phyloP scores from a whole-genome alignment of 2,888 invertebrate species.

The Neoaliturus tenellus region DNA sequence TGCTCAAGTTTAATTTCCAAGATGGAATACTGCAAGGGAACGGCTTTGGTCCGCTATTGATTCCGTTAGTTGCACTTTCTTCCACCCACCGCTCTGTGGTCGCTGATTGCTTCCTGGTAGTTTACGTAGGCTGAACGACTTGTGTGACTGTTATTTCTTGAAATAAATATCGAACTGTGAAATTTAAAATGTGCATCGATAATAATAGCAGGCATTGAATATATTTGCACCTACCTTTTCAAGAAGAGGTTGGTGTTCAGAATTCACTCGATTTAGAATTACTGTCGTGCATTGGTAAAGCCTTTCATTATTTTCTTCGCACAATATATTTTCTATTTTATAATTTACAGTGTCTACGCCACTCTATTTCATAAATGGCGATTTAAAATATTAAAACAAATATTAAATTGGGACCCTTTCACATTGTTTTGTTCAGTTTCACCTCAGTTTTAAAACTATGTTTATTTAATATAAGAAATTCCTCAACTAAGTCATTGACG shows the following conservation, averaged over 20 bases:
- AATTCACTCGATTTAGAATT: too few relatives aligned
- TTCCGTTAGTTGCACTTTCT: constrained; percentile 34
- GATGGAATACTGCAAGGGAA: not conserved
- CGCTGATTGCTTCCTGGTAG: constrained; percentile 1
- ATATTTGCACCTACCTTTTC: not conserved
- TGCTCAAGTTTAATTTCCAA: constrained; percentile 24
- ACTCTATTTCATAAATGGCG: too few relatives aligned
- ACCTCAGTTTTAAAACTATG: too few relatives aligned
- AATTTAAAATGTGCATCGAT: not conserved
- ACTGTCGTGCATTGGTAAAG: too few relatives aligned
- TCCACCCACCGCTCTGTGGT: not conserved
- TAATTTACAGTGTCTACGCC: too few relatives aligned
- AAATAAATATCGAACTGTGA: not conserved
- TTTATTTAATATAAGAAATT: too few relatives aligned
- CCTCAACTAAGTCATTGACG: too few relatives aligned
- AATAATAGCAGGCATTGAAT: not conserved
- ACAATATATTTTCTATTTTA: too few relatives aligned
- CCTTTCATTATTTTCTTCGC: too few relatives aligned
- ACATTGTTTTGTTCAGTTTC: too few relatives aligned
- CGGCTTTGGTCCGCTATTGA: not conserved
- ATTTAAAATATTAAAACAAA: too few relatives aligned
- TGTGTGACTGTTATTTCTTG: constrained; percentile 4
- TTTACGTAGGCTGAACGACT: not conserved
- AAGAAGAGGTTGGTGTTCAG: not conserved
- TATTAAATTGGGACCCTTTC: too few relatives aligned